Evolutionary conservation across 2,797 vertebrate species (phyloP), one percentile per base, ranked within the genome.

Genomic region (Psittacula echo): DNA sequence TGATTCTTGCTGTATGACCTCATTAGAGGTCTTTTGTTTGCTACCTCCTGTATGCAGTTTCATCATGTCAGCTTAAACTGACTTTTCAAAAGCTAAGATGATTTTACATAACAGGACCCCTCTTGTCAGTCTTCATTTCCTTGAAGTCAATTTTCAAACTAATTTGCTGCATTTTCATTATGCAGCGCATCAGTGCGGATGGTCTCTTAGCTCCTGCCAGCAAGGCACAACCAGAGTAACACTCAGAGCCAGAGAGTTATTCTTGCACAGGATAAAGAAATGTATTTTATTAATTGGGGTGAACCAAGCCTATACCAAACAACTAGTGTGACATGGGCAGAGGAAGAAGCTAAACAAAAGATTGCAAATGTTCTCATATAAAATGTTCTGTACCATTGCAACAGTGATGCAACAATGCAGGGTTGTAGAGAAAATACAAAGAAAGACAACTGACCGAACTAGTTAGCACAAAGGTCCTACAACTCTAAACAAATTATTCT

Each of bases 121-220:
- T 78, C 47, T 50, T 93, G 84, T 71, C 78, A 79, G 83, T 81
- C 75, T 88, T 78, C 8, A 54, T 87, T 87, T 92, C n/a, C 48
- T 85, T 89, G 22, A 85, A 58, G 20, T 67, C 18, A 66, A 13
- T 8, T 66, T 82, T 82, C 2, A 6, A 32, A 77, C 9, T 65
- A 3, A 5, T 73, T 90, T 76, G 10, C 16, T 82, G 14, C 50
- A 82, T 78, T 91, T 94, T 92, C n/a, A 27, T 85, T 93, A 39
- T 9, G 48, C 41, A 71, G 41, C 32, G 26, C 17, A 29, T 34
- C 51, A 67, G 12, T 3, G 5, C 27, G 60, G 26, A 61, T 64
- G 13, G 29, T 39, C 12, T 65, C 5, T 72, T 86, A 17, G 7
- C 81, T 74, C 37, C 60, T 70, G 13, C 17, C 11, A 48, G 65